phyloP scores from a whole-genome alignment of 2,797 vertebrate species.

The Numenius phaeopus region DNA sequence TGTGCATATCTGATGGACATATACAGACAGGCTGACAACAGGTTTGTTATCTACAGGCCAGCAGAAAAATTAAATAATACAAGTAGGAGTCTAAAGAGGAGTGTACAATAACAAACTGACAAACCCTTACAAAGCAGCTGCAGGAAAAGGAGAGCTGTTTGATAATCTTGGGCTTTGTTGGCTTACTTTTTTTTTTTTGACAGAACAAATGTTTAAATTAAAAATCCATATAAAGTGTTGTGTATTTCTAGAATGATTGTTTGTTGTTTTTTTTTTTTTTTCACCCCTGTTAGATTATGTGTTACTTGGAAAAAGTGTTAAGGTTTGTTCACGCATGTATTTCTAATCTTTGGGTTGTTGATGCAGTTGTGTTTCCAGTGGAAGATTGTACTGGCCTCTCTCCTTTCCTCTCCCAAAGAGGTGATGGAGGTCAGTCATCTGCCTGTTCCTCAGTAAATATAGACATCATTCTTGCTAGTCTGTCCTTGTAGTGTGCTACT shows the following conservation, averaged over 20 bases:
- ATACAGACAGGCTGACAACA: constrained; percentile 52
- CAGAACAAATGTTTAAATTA: not conserved
- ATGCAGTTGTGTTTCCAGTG: not conserved
- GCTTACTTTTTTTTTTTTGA: not conserved
- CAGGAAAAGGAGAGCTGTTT: not conserved
- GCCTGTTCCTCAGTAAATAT: not conserved
- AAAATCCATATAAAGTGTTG: not conserved
- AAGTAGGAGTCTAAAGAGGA: constrained; percentile 14
- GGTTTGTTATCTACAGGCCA: constrained; percentile 57
- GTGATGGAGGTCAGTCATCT: not conserved
- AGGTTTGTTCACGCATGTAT: not conserved
- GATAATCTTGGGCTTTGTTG: not conserved
- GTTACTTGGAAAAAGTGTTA: not conserved
- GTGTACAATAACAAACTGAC: not conserved
- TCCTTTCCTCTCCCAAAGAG: not conserved
- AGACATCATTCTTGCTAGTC: not conserved
- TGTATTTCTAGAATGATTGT: not conserved
- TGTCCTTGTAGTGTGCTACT: not conserved
- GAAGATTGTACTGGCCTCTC: not conserved
- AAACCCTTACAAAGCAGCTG: not conserved
- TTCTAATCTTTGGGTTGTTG: not conserved
- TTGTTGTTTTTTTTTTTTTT: not conserved
- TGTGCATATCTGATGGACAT: constrained; percentile 56
- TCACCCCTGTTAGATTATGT: not conserved
- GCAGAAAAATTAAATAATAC: constrained; percentile 75